Base-by-base conservation (phyloP, 2,113 vertebrate genomes). In the Pseudorhombus dupliciocellatus region DNA sequence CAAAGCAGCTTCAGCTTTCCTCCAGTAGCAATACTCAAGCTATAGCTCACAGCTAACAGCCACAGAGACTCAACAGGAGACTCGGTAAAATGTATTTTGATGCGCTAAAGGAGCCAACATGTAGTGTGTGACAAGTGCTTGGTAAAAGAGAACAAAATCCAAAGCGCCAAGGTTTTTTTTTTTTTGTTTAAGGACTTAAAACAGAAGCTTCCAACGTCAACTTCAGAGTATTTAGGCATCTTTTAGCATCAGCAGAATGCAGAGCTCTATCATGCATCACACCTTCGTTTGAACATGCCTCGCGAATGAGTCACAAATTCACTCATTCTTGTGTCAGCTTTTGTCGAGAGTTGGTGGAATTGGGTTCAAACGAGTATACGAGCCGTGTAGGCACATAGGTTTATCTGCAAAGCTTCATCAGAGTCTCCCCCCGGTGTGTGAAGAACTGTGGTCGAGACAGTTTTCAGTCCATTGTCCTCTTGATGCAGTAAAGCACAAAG, bases 351-450 rank as follows among this genome's bases (percentile, higher is more conserved):
- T 73, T 52, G 63, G 51, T 70, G 66, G 69, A 70, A 64, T 80
- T 69, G 8, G 62, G 66, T 85, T 80, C 66, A 73, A 82, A 87
- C 64, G 63, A 78, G 80, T 30, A 46, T 68, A 75, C 34, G 28
- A 87, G 87, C 87, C 89, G 28, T 70, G 50, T 72, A 92, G 89
- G 90, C 91, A 90, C 88, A 74, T 63, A 85, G 89, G 88, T 88
- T 86, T 82, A 77, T 84, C 79, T 82, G 84, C 84, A 88, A 88
- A 88, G 84, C 78, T 84, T 85, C 72, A 70, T 78, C 69, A 34
- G 48, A 70, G 21, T 75, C 77, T 69, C 73, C 69, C 73, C 44
- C 26, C 69, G 7, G 22, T 67, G 42, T 5, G 44, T 60, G 73
- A 77, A 59, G 61, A 77, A 70, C 62, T 71, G 80, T 24, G 58